Percentiles rank a stretch among this genome's conserved stretches.
These are phyloP conservation scores for Sebastiscus tertius DNA, from an alignment of 2,797 vertebrate species.

Conservation along the genomic window DNA sequence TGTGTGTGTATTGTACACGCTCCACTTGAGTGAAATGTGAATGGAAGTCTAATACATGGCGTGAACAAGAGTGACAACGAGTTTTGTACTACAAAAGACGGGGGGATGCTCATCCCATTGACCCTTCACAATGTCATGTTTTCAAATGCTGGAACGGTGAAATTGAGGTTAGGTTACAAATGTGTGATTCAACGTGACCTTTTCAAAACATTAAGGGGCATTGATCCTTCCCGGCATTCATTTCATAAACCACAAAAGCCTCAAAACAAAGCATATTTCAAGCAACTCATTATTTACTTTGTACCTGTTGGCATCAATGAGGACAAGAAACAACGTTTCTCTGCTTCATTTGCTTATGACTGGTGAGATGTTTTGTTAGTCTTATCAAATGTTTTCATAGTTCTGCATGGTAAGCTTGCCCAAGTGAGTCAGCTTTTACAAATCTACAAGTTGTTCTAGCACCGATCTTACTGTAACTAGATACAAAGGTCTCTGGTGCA, in stretches of 20 bases:
- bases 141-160: background rate
- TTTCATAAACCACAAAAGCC: constrained; percentile 1
- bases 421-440: background rate
- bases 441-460: background rate
- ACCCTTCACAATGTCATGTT: background rate
- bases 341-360: background rate
- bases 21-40: constrained; percentile 6
- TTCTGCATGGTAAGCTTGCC: background rate
- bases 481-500: constrained; percentile 13
- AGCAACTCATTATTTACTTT: background rate
- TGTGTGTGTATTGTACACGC: background rate
- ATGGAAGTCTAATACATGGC: background rate
- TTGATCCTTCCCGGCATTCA: background rate
- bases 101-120: background rate
- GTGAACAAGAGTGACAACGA: background rate
- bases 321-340: background rate
- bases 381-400: background rate
- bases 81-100: background rate
- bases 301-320: background rate
- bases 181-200: background rate
- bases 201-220: background rate
- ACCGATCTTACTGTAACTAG: background rate
- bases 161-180: background rate
- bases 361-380: background rate
- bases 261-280: constrained; percentile 10